Conservation (phyloP, 2,888 invertebrate species). For the Idaea dimidiata region DNA sequence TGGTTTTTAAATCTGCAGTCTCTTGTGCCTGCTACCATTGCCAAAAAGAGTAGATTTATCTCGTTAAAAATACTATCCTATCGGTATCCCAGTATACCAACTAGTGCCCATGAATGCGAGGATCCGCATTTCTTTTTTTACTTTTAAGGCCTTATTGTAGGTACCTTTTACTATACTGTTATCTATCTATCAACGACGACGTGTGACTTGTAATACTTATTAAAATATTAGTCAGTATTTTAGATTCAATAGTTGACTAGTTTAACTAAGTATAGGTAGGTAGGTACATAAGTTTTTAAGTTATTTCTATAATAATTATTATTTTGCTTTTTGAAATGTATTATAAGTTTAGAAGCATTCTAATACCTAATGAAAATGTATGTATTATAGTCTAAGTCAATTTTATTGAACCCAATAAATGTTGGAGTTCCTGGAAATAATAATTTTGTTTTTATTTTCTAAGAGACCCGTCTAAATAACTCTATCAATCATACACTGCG, state of each 20-base stretch:
- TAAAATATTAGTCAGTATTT: not conserved
- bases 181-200: not conserved
- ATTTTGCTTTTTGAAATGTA: not conserved
- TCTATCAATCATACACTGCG: too few relatives aligned
- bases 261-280: not conserved
- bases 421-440: too few relatives aligned
- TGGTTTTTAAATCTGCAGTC: constrained; percentile 91
- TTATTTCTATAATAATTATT: not conserved
- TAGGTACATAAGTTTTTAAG: not conserved
- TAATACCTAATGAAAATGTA: too few relatives aligned
- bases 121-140: not conserved
- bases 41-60: constrained; percentile 88
- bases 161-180: not conserved
- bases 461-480: too few relatives aligned
- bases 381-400: too few relatives aligned
- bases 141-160: not conserved
- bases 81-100: too few relatives aligned
- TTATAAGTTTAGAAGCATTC: too few relatives aligned
- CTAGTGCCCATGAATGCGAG: not conserved
- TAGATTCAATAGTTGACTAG: not conserved
- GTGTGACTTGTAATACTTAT: not conserved
- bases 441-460: too few relatives aligned
- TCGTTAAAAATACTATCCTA: not conserved
- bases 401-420: too few relatives aligned
- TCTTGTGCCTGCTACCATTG: constrained; percentile 93